These are phyloP conservation scores for Manis pentadactyla DNA, from an alignment of 2,797 vertebrate species.

Conservation along the genomic window DNA sequence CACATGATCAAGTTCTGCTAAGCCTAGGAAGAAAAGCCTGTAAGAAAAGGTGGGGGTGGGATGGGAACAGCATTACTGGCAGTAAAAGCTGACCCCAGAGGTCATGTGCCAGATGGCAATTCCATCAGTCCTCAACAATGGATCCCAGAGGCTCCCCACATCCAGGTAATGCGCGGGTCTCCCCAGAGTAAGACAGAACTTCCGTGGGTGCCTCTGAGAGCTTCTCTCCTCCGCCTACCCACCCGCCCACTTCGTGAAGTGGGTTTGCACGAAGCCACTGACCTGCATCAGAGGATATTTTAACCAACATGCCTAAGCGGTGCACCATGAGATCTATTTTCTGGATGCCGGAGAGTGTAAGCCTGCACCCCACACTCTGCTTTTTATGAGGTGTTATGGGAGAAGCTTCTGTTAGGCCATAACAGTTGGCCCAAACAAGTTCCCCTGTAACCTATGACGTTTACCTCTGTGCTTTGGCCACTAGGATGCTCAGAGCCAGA, in stretches of 20 bases:
- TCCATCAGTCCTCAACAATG: background rate
- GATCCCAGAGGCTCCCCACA: background rate
- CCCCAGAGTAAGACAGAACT: no score
- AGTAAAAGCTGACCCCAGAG: background rate
- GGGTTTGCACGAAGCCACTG: background rate
- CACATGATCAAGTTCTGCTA: slow-evolving; percentile 75
- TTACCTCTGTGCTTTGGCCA: background rate
- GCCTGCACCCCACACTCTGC: background rate
- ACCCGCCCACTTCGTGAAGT: background rate
- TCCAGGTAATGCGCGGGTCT: background rate
- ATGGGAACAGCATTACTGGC: background rate
- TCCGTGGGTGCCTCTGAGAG: background rate
- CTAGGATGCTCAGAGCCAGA: background rate
- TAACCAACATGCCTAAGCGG: background rate
- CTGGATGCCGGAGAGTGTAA: background rate
- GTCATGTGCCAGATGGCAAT: background rate
- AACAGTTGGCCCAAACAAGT: background rate
- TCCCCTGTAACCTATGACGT: background rate
- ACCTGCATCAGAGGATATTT: background rate
- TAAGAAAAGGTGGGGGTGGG: background rate
- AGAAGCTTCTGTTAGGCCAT: background rate
- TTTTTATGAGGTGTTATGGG: background rate
- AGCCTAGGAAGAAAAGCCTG: slow-evolving; percentile 54
- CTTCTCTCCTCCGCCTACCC: background rate
- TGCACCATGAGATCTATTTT: background rate